A percentile compares a stretch with the other conserved stretches of the same genome.
phyloP scores from a whole-genome alignment of 2,888 invertebrate species.

The Ceratothoa steindachneri region DNA sequence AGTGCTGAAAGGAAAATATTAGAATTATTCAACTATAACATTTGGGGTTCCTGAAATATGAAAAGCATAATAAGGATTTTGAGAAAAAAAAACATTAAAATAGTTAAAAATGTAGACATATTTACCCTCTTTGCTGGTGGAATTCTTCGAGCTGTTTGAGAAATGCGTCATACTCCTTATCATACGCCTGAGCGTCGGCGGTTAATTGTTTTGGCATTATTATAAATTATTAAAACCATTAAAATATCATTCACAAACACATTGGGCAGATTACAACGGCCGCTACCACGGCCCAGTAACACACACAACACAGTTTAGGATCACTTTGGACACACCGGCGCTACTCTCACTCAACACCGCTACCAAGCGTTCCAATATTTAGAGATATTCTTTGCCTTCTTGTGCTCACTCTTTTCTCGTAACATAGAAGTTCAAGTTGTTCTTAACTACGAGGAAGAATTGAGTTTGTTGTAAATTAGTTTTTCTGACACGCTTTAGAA shows the following conservation, averaged over 20 bases:
- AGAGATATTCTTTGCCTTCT: neutral
- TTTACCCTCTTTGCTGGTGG: conserved; percentile 87
- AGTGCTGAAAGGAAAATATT: conserved; percentile 57
- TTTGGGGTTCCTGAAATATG: neutral
- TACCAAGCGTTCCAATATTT: conserved; percentile 47
- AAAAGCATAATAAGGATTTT: neutral
- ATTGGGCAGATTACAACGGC: conserved; percentile 25
- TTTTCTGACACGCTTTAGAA: too few species aligned
- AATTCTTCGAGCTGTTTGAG: conserved; percentile 81
- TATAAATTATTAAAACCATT: conserved; percentile 26
- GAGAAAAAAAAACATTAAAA: neutral
- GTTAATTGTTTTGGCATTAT: conserved; percentile 62
- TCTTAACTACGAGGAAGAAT: too few species aligned
- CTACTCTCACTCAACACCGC: conserved; percentile 26
- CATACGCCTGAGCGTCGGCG: conserved; percentile 70
- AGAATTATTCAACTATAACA: neutral
- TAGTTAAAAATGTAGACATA: neutral
- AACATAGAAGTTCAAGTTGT: neutral
- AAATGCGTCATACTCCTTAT: conserved; percentile 73
- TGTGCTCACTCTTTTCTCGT: neutral
- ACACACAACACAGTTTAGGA: conserved; percentile 17
- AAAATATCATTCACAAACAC: conserved; percentile 35
- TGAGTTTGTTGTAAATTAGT: too few species aligned
- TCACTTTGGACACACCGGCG: conserved; percentile 43
- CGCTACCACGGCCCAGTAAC: conserved; percentile 7